Evolutionary conservation across 1,140 invertebrate species (phyloP).

Genomic region (Xylocopa sonorina): DNA sequence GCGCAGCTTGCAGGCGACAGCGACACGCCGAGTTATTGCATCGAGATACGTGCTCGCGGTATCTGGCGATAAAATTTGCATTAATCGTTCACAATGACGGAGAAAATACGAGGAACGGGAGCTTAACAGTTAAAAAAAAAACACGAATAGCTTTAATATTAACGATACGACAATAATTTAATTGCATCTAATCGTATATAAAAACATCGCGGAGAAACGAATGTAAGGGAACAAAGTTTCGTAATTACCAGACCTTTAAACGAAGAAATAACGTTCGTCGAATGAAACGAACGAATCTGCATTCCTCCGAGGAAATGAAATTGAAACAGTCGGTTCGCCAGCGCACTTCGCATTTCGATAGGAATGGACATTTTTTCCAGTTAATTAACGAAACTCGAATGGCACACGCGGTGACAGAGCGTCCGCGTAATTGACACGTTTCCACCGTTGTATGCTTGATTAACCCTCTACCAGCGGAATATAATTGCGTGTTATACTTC

Average conservation of each 20-base stretch:
- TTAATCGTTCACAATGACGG: constrained; percentile 60
- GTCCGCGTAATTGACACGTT: constrained; percentile 26
- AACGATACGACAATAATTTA: too few relatives aligned
- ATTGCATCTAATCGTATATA: too few relatives aligned
- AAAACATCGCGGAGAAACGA: too few relatives aligned
- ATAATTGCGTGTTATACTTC: constrained; percentile 34
- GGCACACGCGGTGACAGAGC: not conserved
- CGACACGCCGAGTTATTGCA: constrained; percentile 65
- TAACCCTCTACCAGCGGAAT: constrained; percentile 12
- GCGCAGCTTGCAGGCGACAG: constrained; percentile 64
- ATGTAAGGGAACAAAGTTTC: constrained; percentile 33
- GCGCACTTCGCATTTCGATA: not conserved
- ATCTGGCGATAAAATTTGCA: constrained; percentile 67
- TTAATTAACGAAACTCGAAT: constrained; percentile 36
- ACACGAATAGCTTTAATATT: not conserved
- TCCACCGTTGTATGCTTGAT: constrained; percentile 17
- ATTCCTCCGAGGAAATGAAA: constrained; percentile 30
- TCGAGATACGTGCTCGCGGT: constrained; percentile 59
- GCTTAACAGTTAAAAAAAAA: not conserved
- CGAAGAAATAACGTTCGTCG: not conserved
- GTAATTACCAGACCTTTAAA: constrained; percentile 18
- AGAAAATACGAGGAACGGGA: constrained; percentile 20
- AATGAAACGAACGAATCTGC: constrained; percentile 1
- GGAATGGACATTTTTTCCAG: constrained; percentile 13
- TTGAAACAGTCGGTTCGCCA: constrained; percentile 2